Evolutionary conservation across 2,113 vertebrate species (phyloP).

Genomic region (Chaetops frenatus): DNA sequence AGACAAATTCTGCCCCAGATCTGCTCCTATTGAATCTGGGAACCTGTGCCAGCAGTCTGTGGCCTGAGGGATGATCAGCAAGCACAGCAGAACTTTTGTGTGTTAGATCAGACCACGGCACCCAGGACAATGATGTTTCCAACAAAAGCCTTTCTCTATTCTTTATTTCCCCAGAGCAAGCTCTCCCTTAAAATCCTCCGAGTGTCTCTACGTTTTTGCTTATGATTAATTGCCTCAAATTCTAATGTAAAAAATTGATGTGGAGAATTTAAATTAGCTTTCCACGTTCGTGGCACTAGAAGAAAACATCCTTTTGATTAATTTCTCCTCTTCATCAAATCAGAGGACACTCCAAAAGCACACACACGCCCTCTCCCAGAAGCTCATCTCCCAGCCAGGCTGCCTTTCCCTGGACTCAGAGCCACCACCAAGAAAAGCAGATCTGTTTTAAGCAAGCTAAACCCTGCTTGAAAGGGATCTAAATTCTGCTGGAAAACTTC

Average conservation of each 20-base stretch:
- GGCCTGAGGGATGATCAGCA: not conserved
- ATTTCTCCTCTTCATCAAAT: not conserved
- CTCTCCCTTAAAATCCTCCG: not conserved
- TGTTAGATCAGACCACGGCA: not conserved
- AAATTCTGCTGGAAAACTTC: not conserved
- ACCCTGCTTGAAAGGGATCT: not conserved
- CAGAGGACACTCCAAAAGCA: not conserved
- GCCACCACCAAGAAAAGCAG: not conserved
- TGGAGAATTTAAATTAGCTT: not conserved
- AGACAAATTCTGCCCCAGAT: not conserved
- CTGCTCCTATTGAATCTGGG: not conserved
- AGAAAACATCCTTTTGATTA: not conserved
- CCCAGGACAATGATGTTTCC: not conserved
- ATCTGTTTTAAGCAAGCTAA: not conserved
- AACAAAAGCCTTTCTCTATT: not conserved
- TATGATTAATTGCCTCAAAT: not conserved
- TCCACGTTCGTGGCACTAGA: not conserved
- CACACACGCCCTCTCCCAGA: not conserved
- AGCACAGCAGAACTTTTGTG: constrained; percentile 34
- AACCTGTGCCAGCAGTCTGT: not conserved
- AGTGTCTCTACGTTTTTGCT: not conserved
- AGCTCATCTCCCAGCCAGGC: not conserved
- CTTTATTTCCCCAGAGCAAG: not conserved
- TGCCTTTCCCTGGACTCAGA: not conserved
- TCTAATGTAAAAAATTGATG: not conserved